Conservation (phyloP, 2,888 invertebrate species). For the Erpobdella octoculata region DNA sequence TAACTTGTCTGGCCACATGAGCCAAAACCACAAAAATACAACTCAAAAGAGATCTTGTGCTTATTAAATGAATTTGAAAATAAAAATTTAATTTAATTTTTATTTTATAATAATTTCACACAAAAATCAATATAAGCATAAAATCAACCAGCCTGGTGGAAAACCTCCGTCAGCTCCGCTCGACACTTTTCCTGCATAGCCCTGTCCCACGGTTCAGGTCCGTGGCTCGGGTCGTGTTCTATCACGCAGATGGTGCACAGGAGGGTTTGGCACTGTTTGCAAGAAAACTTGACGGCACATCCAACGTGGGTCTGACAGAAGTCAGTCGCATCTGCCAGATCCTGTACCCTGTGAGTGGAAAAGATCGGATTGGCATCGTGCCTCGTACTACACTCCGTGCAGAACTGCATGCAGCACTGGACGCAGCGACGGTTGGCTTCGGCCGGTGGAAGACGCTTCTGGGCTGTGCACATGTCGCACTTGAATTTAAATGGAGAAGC, state of each 20-base stretch:
- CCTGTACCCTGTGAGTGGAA: constrained; percentile 33
- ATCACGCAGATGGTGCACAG: constrained; percentile 38
- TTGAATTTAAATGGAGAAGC: background rate
- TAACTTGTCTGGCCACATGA: background rate
- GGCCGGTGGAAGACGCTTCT: background rate
- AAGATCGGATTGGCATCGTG: constrained; percentile 35
- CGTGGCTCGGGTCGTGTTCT: constrained; percentile 35
- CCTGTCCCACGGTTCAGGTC: constrained; percentile 35
- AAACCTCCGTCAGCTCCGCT: constrained; percentile 28
- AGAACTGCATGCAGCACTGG: constrained; percentile 38
- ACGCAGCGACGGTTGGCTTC: constrained; percentile 33
- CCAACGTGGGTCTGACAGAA: constrained; percentile 35
- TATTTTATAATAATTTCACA: background rate
- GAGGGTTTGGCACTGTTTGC: constrained; percentile 33
- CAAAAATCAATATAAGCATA: background rate
- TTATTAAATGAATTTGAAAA: background rate
- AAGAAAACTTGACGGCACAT: constrained; percentile 36
- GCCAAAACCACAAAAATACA: background rate
- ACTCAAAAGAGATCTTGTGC: background rate
- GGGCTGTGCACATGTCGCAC: constrained; percentile 35
- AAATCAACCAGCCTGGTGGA: background rate
- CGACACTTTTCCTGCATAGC: constrained; percentile 33
- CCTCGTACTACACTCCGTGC: constrained; percentile 33
- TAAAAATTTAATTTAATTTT: background rate
- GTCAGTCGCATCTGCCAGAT: constrained; percentile 28